Conservation (phyloP, 1,140 invertebrate species). For the Aleiodes sp. region DNA sequence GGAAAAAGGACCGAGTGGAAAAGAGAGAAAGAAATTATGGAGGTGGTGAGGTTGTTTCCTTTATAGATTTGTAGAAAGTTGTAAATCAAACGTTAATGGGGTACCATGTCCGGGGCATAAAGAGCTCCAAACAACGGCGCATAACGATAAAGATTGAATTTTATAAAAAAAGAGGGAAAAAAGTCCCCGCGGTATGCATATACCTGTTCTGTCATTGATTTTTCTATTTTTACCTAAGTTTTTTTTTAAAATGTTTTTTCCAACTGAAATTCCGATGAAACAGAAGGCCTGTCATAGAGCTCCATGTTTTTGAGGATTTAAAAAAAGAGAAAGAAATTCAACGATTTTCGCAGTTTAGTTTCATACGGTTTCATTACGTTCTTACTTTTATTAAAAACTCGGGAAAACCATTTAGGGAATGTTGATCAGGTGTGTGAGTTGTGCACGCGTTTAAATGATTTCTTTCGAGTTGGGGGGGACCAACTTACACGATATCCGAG, state of each 20-base stretch:
- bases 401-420: slow-evolving; percentile 62
- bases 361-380: slow-evolving; percentile 44
- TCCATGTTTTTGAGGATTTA: neutral
- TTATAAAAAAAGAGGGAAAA: slow-evolving; percentile 25
- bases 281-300: neutral
- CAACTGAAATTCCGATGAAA: neutral
- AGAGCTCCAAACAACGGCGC: slow-evolving; percentile 63
- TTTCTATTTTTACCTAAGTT: neutral
- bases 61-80: slow-evolving; percentile 67
- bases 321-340: slow-evolving; percentile 14
- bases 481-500: slow-evolving; percentile 6
- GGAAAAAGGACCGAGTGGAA: slow-evolving; percentile 17
- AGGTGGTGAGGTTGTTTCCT: slow-evolving; percentile 48
- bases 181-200: slow-evolving; percentile 13
- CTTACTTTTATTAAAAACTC: too few species aligned
- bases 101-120: slow-evolving; percentile 59
- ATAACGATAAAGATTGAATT: slow-evolving; percentile 66
- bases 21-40: slow-evolving; percentile 25
- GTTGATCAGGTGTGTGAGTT: slow-evolving; percentile 43
- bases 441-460: slow-evolving; percentile 1
- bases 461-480: slow-evolving; percentile 18
- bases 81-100: slow-evolving; percentile 68
- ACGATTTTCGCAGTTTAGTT: slow-evolving; percentile 48
- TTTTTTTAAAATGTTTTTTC: neutral
- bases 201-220: slow-evolving; percentile 7